Evolutionary conservation across 2,888 invertebrate species (phyloP).

Genomic region (Dioctria linearis): DNA sequence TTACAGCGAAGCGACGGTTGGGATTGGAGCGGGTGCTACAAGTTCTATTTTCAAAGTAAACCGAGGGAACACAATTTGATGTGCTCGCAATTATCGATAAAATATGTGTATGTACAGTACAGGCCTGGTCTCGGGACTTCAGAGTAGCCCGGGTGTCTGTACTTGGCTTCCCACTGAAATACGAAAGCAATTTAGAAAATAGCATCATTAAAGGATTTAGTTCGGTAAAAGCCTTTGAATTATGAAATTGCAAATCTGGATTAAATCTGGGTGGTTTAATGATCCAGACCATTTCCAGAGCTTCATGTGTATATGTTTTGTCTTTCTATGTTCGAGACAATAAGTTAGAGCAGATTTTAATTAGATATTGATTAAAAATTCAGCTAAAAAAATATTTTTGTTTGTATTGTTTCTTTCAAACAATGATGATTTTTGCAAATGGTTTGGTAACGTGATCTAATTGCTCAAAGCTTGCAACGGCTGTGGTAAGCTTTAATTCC

Average conservation of each 20-base stretch:
- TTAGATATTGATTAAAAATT: slow-evolving; percentile 3
- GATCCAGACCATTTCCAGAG: slow-evolving; percentile 46
- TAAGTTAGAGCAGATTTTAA: slow-evolving; percentile 5
- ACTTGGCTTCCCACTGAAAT: slow-evolving; percentile 49
- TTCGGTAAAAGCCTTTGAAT: slow-evolving; percentile 57
- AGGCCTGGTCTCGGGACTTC: slow-evolving; percentile 8
- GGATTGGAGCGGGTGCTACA: neutral
- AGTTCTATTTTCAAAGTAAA: slow-evolving; percentile 39
- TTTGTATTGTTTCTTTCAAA: neutral
- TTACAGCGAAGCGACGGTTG: neutral
- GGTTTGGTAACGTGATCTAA: too few species aligned
- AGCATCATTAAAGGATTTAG: slow-evolving; percentile 59
- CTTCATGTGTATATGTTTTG: slow-evolving; percentile 30
- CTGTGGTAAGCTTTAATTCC: too few species aligned
- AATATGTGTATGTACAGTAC: slow-evolving; percentile 51
- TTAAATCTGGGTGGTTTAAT: slow-evolving; percentile 58
- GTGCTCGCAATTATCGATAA: slow-evolving; percentile 55
- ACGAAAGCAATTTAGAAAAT: slow-evolving; percentile 58
- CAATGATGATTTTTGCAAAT: neutral
- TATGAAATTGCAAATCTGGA: slow-evolving; percentile 59
- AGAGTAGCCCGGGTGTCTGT: slow-evolving; percentile 17
- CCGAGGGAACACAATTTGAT: slow-evolving; percentile 47
- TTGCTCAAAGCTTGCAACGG: too few species aligned
- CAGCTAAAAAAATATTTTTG: slow-evolving; percentile 9
- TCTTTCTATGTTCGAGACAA: neutral